phyloP scores from a whole-genome alignment of 64 coral and sea anemone genomes.

The Cladopsammia gracilis region DNA sequence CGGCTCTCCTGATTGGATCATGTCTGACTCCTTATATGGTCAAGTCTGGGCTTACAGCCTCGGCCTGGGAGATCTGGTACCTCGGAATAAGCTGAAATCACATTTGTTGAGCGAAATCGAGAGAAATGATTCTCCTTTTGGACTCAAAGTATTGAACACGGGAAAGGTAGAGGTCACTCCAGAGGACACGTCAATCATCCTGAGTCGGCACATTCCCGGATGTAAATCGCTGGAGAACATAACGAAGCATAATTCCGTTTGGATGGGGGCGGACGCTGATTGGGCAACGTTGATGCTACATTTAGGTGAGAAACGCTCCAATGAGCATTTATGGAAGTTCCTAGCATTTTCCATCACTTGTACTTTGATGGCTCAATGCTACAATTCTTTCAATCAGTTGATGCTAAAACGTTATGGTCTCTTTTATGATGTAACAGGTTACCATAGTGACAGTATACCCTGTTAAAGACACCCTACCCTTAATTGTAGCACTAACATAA shows the following conservation, averaged over 20 bases:
- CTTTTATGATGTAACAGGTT: too few relatives aligned
- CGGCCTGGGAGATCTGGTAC: slow-evolving; percentile 81
- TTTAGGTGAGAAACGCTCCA: slow-evolving; percentile 52
- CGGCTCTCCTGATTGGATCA: slow-evolving; percentile 88
- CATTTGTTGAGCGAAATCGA: slow-evolving; percentile 80
- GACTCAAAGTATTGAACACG: slow-evolving; percentile 74
- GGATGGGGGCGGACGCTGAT: slow-evolving; percentile 93
- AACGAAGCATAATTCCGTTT: slow-evolving; percentile 91
- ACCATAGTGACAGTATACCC: too few relatives aligned
- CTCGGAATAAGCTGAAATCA: slow-evolving; percentile 70
- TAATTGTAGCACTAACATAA: too few relatives aligned
- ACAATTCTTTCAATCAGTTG: too few relatives aligned
- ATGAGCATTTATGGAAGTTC: too few relatives aligned
- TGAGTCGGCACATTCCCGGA: slow-evolving; percentile 67
- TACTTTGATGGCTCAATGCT: too few relatives aligned
- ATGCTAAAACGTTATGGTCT: too few relatives aligned
- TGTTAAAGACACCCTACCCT: too few relatives aligned
- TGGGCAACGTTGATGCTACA: slow-evolving; percentile 91
- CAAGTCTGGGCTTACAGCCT: slow-evolving; percentile 92
- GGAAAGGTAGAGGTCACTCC: slow-evolving; percentile 40
- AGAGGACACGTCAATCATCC: slow-evolving; percentile 87
- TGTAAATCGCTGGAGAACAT: slow-evolving; percentile 92
- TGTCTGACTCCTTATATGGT: slow-evolving; percentile 96
- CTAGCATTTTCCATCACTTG: too few relatives aligned
- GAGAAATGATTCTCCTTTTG: slow-evolving; percentile 84